phyloP scores from a whole-genome alignment of 1,140 invertebrate genomes.

The Oryctes rhinoceros region DNA sequence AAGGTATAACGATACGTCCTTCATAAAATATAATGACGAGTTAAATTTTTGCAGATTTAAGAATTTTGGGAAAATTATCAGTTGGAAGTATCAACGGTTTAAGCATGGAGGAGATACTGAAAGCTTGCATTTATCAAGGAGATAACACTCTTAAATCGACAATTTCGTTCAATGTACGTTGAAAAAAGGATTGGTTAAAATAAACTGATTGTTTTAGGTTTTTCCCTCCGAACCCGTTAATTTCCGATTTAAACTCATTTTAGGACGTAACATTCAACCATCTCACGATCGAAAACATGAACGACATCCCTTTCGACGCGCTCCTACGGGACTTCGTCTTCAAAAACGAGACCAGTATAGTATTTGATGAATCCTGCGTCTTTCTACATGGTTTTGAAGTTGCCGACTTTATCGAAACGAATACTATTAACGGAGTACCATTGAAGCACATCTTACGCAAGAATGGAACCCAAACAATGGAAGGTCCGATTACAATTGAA shows the following conservation, averaged over 20 bases:
- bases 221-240: not conserved
- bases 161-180: constrained; percentile 24
- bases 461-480: constrained; percentile 51
- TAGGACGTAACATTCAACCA: constrained; percentile 51
- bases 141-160: constrained; percentile 28
- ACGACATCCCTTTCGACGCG: constrained; percentile 49
- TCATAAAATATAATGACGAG: not conserved
- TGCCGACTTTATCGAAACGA: constrained; percentile 53
- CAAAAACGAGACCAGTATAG: constrained; percentile 54
- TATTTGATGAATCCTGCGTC: constrained; percentile 45
- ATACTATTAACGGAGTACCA: constrained; percentile 53
- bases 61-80: constrained; percentile 41
- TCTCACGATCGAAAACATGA: constrained; percentile 52
- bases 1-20: not conserved
- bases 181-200: not conserved
- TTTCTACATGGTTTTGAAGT: constrained; percentile 54
- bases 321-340: constrained; percentile 51
- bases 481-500: constrained; percentile 49
- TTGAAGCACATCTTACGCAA: constrained; percentile 55
- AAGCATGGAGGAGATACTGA: constrained; percentile 45
- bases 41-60: not conserved
- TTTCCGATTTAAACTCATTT: not conserved
- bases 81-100: constrained; percentile 49
- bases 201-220: too few relatives aligned
- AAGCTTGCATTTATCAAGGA: constrained; percentile 36